Percentiles rank a stretch among this genome's conserved stretches.
phyloP scores from a whole-genome alignment of 2,888 invertebrate genomes.

The Osedax frankpressi region DNA sequence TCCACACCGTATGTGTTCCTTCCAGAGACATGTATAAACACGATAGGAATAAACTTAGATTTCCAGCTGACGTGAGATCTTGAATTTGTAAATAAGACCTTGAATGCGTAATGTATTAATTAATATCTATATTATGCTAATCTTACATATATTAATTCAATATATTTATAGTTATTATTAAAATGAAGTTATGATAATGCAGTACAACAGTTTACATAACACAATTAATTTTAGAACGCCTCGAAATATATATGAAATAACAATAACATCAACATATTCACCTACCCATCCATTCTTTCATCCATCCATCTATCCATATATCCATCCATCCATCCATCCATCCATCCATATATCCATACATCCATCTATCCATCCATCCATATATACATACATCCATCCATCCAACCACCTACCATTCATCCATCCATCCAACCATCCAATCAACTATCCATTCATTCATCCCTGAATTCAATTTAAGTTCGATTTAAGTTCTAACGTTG shows the following conservation, averaged over 20 bases:
- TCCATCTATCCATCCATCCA: neutral
- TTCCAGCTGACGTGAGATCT: neutral
- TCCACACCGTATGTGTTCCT: slow-evolving; percentile 9
- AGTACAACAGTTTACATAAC: too few species aligned
- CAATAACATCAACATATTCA: neutral
- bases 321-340: neutral
- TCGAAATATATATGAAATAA: neutral
- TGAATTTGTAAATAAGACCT: neutral
- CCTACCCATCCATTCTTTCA: neutral
- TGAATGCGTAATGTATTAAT: too few species aligned
- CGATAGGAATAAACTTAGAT: neutral
- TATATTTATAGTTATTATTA: neutral
- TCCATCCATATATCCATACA: too few species aligned
- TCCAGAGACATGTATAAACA: neutral
- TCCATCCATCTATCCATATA: neutral
- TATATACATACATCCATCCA: neutral
- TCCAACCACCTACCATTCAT: neutral
- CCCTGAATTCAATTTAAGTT: too few species aligned
- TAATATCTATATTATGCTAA: neutral
- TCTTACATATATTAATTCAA: neutral
- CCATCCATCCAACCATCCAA: neutral
- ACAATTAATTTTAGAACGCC: neutral
- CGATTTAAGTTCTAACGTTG: neutral
- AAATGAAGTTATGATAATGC: too few species aligned
- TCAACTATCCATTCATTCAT: neutral